Evolutionary conservation across 2,888 invertebrate species (phyloP).

Genomic region (Gymnocheta viridis): DNA sequence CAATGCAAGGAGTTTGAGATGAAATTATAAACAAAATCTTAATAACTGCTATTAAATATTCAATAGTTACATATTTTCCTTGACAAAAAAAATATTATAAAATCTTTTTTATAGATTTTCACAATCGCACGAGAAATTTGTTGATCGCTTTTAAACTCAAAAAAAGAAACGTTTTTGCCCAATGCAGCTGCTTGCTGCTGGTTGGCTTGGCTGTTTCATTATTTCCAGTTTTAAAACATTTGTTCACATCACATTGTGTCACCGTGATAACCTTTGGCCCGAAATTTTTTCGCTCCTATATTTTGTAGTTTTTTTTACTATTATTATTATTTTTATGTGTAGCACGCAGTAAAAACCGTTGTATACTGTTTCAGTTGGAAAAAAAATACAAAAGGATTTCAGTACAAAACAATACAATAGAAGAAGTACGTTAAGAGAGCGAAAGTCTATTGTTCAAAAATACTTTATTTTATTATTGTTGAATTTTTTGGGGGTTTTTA

Average conservation of each 20-base stretch:
- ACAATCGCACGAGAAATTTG: background rate
- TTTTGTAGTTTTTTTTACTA: constrained; percentile 28
- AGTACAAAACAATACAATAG: constrained; percentile 7
- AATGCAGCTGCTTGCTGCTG: constrained; percentile 75
- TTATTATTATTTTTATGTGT: constrained; percentile 36
- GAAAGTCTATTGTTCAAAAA: constrained; percentile 29
- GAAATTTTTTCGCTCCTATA: constrained; percentile 40
- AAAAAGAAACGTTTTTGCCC: constrained; percentile 38
- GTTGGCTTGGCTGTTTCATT: constrained; percentile 63
- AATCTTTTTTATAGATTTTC: constrained; percentile 30
- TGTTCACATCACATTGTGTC: constrained; percentile 72
- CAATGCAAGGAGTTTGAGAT: constrained; percentile 5
- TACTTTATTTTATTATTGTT: constrained; percentile 28
- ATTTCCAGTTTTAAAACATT: constrained; percentile 62
- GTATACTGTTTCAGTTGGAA: constrained; percentile 54
- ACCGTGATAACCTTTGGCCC: constrained; percentile 78
- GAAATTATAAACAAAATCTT: background rate
- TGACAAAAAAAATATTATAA: background rate
- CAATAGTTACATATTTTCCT: background rate
- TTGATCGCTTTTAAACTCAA: background rate
- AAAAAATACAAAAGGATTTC: constrained; percentile 48
- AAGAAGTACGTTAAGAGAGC: background rate
- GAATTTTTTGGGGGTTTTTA: constrained; percentile 55
- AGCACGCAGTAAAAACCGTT: constrained; percentile 48
- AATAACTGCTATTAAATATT: background rate